These are phyloP conservation scores for Oppia nitens DNA, from an alignment of 1,140 invertebrate genomes.

Conservation along the genomic window DNA sequence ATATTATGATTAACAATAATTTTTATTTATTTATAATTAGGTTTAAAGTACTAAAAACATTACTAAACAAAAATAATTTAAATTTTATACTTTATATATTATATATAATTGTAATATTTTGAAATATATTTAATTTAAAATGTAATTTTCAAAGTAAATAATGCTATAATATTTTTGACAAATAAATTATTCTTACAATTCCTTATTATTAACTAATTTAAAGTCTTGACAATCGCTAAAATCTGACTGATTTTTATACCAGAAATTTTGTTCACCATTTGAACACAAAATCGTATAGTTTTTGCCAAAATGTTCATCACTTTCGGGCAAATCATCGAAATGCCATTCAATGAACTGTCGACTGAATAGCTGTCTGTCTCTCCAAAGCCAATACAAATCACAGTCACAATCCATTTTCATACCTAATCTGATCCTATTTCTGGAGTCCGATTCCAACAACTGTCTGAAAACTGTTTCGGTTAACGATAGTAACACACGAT, in stretches of 20 bases:
- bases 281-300: background rate
- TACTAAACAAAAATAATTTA: too few species aligned
- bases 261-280: background rate
- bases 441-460: conserved; percentile 1
- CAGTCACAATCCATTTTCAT: conserved; percentile 4
- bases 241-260: background rate
- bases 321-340: background rate
- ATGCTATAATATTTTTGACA: too few species aligned
- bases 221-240: background rate
- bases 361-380: background rate
- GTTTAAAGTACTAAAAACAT: too few species aligned
- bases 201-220: too few species aligned
- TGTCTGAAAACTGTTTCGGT: conserved; percentile 1
- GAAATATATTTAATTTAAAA: too few species aligned
- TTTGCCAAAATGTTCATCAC: background rate
- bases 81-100: too few species aligned
- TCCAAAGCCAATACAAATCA: conserved; percentile 5
- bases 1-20: too few species aligned
- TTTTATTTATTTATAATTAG: too few species aligned
- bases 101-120: too few species aligned
- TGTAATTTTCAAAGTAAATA: too few species aligned
- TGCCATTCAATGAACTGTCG: background rate
- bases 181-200: too few species aligned
- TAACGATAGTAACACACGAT: background rate
- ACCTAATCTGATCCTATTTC: background rate